Evolutionary conservation across 2,113 vertebrate species (phyloP).

Genomic region (Zapus hudsonius): DNA sequence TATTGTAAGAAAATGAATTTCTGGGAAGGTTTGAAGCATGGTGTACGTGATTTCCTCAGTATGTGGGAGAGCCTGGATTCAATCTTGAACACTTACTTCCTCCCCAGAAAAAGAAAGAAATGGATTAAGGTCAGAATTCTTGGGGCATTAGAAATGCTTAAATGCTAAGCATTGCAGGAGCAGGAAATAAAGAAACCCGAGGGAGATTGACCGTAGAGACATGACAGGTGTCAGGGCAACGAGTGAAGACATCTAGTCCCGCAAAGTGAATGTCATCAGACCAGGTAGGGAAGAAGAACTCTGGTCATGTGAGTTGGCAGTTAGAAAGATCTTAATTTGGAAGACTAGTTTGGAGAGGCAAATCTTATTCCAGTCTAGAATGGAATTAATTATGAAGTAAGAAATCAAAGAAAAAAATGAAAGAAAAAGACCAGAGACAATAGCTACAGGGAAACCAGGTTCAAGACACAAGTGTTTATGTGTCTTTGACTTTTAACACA

Average conservation of each 20-base stretch:
- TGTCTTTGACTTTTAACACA: not conserved
- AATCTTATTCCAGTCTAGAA: not conserved
- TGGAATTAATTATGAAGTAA: not conserved
- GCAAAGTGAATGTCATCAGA: too few species aligned
- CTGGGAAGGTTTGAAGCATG: too few species aligned
- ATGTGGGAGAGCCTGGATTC: not conserved
- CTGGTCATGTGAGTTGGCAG: not conserved
- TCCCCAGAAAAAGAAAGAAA: not conserved
- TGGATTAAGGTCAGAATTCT: not conserved
- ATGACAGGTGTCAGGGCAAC: not conserved
- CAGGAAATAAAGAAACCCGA: not conserved
- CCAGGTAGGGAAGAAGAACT: fast-evolving
- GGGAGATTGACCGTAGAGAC: not conserved
- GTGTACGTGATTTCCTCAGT: too few species aligned
- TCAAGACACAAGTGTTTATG: too few species aligned
- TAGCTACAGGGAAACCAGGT: not conserved
- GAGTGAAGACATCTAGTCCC: fast-evolving
- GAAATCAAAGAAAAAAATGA: not conserved
- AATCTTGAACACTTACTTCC: too few species aligned
- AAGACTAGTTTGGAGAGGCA: not conserved
- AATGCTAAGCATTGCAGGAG: not conserved
- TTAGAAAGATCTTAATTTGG: not conserved
- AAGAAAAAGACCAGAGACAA: not conserved
- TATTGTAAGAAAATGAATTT: not conserved
- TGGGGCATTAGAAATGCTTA: fast-evolving